Conservation (phyloP, 2,888 invertebrate species). For the Eupithecia insigniata region DNA sequence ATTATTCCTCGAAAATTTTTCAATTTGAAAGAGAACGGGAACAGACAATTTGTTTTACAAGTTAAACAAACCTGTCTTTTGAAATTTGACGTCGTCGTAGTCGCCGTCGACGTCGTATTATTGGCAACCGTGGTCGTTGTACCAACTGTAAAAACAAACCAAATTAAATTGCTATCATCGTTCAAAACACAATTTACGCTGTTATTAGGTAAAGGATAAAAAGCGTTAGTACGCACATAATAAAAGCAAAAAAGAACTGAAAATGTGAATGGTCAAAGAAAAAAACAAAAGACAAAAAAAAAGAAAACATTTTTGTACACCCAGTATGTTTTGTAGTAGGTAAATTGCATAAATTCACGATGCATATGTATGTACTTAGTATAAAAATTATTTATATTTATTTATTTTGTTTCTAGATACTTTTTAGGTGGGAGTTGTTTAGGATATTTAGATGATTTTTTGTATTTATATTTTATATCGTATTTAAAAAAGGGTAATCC, state of each 20-base stretch:
- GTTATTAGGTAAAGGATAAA: constrained; percentile 5
- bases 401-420: neutral
- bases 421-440: no score
- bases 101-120: constrained; percentile 76
- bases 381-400: no score
- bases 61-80: constrained; percentile 74
- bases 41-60: neutral
- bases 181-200: neutral
- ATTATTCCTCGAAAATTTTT: no score
- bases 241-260: constrained; percentile 11
- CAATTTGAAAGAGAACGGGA: no score
- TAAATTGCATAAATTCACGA: neutral
- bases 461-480: no score
- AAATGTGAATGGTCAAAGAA: neutral
- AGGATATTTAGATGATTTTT: no score
- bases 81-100: constrained; percentile 79
- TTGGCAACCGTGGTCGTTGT: constrained; percentile 78
- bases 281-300: neutral
- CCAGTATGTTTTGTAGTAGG: neutral
- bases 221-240: constrained; percentile 22
- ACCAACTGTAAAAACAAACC: constrained; percentile 62
- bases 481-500: no score
- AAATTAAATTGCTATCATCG: neutral
- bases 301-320: neutral
- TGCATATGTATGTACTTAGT: no score